These are phyloP conservation scores for Tinamus guttatus DNA, from an alignment of 2,113 vertebrate species.

Conservation along the genomic window DNA sequence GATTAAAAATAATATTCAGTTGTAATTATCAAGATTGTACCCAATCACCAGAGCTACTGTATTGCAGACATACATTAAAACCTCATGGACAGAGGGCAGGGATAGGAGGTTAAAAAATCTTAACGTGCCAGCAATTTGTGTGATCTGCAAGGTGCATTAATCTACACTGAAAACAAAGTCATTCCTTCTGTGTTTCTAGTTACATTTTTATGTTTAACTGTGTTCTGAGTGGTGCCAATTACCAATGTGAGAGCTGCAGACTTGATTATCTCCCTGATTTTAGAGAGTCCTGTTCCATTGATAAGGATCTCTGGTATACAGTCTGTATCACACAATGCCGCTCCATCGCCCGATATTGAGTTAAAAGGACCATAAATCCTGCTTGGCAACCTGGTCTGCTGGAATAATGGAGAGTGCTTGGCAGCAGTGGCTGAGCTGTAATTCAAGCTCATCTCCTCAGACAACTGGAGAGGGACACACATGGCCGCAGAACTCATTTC, in stretches of 20 bases:
- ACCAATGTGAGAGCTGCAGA: slow-evolving; percentile 80
- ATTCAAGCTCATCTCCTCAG: slow-evolving; percentile 82
- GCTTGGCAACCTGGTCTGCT: slow-evolving; percentile 73
- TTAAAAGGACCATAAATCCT: slow-evolving; percentile 80
- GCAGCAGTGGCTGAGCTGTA: slow-evolving; percentile 80
- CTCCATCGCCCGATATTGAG: slow-evolving; percentile 71
- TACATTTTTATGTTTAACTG: slow-evolving; percentile 52
- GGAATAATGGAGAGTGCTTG: slow-evolving; percentile 76
- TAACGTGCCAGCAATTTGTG: slow-evolving; percentile 18
- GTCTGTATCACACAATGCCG: slow-evolving; percentile 78
- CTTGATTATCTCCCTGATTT: slow-evolving; percentile 88
- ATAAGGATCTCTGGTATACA: slow-evolving; percentile 80
- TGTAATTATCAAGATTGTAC: slow-evolving; percentile 59
- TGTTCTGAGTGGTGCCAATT: slow-evolving; percentile 67
- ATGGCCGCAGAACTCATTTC: slow-evolving; percentile 80
- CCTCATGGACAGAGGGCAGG: neutral
- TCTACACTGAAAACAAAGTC: slow-evolving; percentile 16
- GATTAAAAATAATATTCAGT: slow-evolving; percentile 68
- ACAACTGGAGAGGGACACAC: slow-evolving; percentile 81
- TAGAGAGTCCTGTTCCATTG: slow-evolving; percentile 78
- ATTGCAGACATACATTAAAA: slow-evolving; percentile 48
- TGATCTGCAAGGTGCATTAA: slow-evolving; percentile 11
- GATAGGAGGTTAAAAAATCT: slow-evolving; percentile 21
- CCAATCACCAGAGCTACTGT: slow-evolving; percentile 46
- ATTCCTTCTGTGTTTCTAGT: neutral